These are phyloP conservation scores for Drosophila diplacantha DNA, from an alignment of 2,888 invertebrate species.

Conservation along the genomic window DNA sequence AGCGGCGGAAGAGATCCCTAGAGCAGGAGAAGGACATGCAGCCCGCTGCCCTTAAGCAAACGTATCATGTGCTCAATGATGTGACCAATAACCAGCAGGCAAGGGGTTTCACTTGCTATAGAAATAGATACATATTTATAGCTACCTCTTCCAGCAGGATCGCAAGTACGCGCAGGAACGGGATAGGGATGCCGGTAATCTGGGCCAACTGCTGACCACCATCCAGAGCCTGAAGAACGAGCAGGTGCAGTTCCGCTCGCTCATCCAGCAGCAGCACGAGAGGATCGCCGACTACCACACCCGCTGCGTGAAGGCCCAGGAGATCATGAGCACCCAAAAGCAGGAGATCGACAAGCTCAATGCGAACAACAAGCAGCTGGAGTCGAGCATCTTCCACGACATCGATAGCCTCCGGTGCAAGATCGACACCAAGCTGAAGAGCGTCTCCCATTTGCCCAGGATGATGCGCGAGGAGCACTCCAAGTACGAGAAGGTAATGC, in stretches of 20 bases:
- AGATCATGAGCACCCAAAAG: conserved; percentile 75
- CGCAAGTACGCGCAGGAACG: conserved; percentile 39
- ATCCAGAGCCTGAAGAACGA: conserved; percentile 69
- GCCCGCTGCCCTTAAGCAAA: conserved; percentile 49
- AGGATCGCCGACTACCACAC: conserved; percentile 72
- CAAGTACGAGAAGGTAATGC: conserved; percentile 69
- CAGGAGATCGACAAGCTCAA: conserved; percentile 74
- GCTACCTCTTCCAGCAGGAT: conserved; percentile 2
- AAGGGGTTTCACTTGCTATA: not conserved
- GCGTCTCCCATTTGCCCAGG: conserved; percentile 71
- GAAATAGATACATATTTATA: not conserved
- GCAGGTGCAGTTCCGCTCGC: conserved; percentile 70
- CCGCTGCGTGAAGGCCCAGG: conserved; percentile 75
- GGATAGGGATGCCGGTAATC: conserved; percentile 28
- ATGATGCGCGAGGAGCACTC: conserved; percentile 71
- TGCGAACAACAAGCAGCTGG: conserved; percentile 71
- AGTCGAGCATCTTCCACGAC: conserved; percentile 71
- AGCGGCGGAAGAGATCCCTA: conserved; percentile 9
- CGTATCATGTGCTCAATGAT: conserved; percentile 61
- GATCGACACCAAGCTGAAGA: conserved; percentile 72
- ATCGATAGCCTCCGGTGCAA: conserved; percentile 71
- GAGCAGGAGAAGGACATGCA: conserved; percentile 41
- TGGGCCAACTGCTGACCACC: conserved; percentile 58
- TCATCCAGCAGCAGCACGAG: conserved; percentile 74
- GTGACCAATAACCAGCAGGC: conserved; percentile 58